Evolutionary conservation across 2,113 vertebrate genomes (phyloP).

Genomic region (Hippocampus comes): DNA sequence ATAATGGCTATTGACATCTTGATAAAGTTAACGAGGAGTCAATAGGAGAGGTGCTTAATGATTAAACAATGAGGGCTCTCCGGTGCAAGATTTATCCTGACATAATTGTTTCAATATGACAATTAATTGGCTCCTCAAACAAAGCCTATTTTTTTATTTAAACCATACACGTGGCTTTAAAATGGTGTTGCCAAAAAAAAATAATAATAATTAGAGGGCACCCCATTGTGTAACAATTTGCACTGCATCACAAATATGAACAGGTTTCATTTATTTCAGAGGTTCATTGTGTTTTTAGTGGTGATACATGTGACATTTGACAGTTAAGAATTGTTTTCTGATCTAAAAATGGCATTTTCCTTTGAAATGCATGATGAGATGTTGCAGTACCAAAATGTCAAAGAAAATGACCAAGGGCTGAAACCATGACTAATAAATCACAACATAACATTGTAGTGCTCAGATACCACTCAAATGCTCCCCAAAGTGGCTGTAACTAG

Average conservation of each 20-base stretch:
- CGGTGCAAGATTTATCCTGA: conserved; percentile 16
- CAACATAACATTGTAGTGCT: not conserved
- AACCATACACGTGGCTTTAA: not conserved
- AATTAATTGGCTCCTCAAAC: not conserved
- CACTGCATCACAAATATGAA: not conserved
- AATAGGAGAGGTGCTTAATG: conserved; percentile 39
- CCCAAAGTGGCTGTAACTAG: too few relatives aligned
- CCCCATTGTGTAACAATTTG: not conserved
- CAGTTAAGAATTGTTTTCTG: not conserved
- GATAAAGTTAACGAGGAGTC: conserved; percentile 62
- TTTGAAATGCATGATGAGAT: not conserved
- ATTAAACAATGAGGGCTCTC: conserved; percentile 40
- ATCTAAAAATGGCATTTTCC: not conserved
- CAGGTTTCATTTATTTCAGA: not conserved
- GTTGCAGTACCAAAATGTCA: not conserved
- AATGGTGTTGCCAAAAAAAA: too few relatives aligned
- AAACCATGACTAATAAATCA: not conserved
- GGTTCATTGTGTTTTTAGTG: not conserved
- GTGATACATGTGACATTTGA: too few relatives aligned
- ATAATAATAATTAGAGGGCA: not conserved
- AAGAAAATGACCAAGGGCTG: not conserved
- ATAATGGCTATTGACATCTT: conserved; percentile 68
- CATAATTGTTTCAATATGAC: conserved; percentile 5
- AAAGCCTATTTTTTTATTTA: not conserved
- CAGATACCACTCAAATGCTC: too few relatives aligned